Percentiles rank a stretch among this genome's conserved stretches.
Conservation (phyloP, 64 coral and sea anemone species). For the Hydrozoanthus tunicans region DNA sequence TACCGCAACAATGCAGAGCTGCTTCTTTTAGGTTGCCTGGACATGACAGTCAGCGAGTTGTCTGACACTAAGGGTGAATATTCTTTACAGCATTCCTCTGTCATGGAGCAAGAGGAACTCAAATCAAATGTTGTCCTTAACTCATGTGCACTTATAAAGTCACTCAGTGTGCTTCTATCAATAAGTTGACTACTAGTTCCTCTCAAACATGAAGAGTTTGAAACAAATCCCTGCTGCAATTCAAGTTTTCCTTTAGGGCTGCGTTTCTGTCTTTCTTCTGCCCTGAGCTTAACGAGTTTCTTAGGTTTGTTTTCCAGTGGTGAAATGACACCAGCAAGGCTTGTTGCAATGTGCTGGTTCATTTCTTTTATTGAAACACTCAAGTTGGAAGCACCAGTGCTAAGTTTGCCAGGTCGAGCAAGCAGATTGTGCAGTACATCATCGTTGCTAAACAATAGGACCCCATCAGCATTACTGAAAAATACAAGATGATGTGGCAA, state of each 20-base stretch:
- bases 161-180: background rate
- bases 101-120: background rate
- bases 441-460: conserved; percentile 87
- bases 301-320: conserved; percentile 79
- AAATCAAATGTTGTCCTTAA: background rate
- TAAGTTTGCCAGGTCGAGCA: conserved; percentile 28
- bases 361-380: conserved; percentile 85
- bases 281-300: background rate
- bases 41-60: conserved; percentile 32
- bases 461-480: conserved; percentile 82
- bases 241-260: background rate
- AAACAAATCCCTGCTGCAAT: background rate
- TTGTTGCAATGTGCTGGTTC: conserved; percentile 75
- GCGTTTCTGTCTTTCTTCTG: conserved; percentile 5
- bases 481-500: background rate
- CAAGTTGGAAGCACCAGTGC: background rate
- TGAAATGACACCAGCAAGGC: conserved; percentile 80
- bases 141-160: background rate
- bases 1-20: conserved; percentile 84
- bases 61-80: background rate
- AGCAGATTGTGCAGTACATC: conserved; percentile 80
- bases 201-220: background rate
- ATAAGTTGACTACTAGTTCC: background rate
- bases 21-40: conserved; percentile 78
- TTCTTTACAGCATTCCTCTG: conserved; percentile 1